Base-by-base conservation (phyloP, 2,888 invertebrate species). In the Odiellus spinosus region DNA sequence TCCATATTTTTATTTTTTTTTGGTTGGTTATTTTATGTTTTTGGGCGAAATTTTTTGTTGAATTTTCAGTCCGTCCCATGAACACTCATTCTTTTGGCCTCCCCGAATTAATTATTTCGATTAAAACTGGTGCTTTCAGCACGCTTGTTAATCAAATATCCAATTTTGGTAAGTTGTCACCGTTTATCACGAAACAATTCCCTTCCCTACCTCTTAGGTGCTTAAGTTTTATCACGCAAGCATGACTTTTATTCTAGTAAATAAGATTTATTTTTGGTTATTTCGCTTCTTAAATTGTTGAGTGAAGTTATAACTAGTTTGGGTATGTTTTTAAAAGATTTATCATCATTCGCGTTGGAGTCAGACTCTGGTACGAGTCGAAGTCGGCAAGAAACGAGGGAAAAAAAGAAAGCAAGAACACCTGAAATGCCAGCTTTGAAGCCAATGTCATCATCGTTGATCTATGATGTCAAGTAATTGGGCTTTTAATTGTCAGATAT, bases 341-440 rank as follows among this genome's bases (percentile, higher is more conserved):
- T 84, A 52, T 82, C 83, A 18, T 77, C 81, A 26, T 75, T 82
- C 63, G 81, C 82, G 39, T 71, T 82, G 48, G 82, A 82, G 59
- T 74, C 78, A 18, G 75, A 76, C 26, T 48, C 51, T 17, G 35
- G 42, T 19, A 12, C 47, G 6, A 42, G 40, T 35, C 46, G 46
- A 14, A 50, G 47, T 35, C 46, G 50, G 10, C 42, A 32, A 18
- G 44, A 44, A 35, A 18, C 39, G 14, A 51, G 49, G 18, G 51
- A 53, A 21, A 47, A 46, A 18, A 43, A 41, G 34, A 48, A 47
- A 33, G 43, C 45, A 5, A 53, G 47, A 44, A 47, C 53, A 15
- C 50, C 49, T 18, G 53, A 53, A 35, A 40, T 44, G 39, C 53
- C 53, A 10, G 46, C 51, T 35, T 39, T 54, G 20, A 55, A 64